phyloP scores from a whole-genome alignment of 1,140 invertebrate species.

The Ostrea denselamellosa region DNA sequence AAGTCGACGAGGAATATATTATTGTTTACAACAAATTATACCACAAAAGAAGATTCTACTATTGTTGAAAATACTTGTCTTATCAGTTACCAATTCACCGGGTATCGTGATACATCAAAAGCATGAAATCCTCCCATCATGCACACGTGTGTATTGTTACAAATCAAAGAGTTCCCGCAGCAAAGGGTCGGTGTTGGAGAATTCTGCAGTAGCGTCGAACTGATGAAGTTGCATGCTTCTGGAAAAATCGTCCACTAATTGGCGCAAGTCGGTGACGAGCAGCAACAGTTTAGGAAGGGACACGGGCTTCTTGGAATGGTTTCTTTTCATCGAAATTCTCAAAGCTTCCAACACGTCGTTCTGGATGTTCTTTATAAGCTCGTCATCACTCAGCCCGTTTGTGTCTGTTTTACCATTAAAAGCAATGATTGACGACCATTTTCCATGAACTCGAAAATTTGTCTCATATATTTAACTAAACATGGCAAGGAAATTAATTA shows the following conservation, averaged over 20 bases:
- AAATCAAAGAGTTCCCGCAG: conserved; percentile 69
- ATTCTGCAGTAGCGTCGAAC: conserved; percentile 58
- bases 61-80: too few species aligned
- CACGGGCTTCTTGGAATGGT: conserved; percentile 67
- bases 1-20: too few species aligned
- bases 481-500: too few species aligned
- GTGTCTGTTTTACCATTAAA: conserved; percentile 35
- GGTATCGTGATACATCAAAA: too few species aligned
- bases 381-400: conserved; percentile 44
- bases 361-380: conserved; percentile 64
- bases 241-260: conserved; percentile 68
- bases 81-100: too few species aligned
- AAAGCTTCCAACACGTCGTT: conserved; percentile 64
- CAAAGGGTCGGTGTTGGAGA: conserved; percentile 61
- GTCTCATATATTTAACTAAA: too few species aligned
- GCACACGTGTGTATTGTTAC: background rate
- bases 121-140: background rate
- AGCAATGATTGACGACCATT: too few species aligned
- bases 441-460: background rate
- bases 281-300: conserved; percentile 67
- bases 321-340: conserved; percentile 68
- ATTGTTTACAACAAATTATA: too few species aligned
- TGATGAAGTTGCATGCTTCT: conserved; percentile 57
- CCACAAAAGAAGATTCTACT: too few species aligned
- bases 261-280: conserved; percentile 66